Evolutionary conservation across 2,888 invertebrate species (phyloP).

Genomic region (Caradrina kadenii): DNA sequence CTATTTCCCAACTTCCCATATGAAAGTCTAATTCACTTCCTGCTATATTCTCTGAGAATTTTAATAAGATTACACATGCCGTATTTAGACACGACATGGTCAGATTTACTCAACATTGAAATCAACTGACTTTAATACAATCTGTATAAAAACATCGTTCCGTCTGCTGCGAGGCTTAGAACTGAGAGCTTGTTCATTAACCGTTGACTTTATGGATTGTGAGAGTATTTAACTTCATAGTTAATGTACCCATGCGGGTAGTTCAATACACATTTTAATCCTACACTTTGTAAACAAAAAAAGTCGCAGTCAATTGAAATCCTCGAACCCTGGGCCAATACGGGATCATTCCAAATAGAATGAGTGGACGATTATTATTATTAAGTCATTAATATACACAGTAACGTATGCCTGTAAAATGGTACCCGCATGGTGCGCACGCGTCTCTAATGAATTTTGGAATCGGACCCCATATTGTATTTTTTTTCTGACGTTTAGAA

Average conservation of each 20-base stretch:
- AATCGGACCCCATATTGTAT: constrained; percentile 69
- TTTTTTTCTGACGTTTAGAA: constrained; percentile 67
- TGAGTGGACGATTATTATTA: constrained; percentile 81
- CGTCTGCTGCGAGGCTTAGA: constrained; percentile 13
- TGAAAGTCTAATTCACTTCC: constrained; percentile 32
- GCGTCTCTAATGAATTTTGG: constrained; percentile 72
- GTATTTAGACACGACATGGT: constrained; percentile 13
- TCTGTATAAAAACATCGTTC: constrained; percentile 6
- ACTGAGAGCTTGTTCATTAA: constrained; percentile 35
- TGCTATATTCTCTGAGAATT: constrained; percentile 34
- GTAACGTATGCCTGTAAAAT: constrained; percentile 69
- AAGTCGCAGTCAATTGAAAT: constrained; percentile 58
- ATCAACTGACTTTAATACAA: constrained; percentile 28
- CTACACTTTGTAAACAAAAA: constrained; percentile 62
- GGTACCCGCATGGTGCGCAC: constrained; percentile 77
- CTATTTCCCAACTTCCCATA: constrained; percentile 29
- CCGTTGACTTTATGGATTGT: constrained; percentile 47
- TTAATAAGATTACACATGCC: constrained; percentile 37
- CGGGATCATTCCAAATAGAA: constrained; percentile 71
- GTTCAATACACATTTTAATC: constrained; percentile 62
- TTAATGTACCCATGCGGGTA: constrained; percentile 60
- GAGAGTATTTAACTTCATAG: constrained; percentile 48
- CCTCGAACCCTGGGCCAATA: constrained; percentile 63
- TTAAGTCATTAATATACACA: constrained; percentile 81
- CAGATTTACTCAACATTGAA: constrained; percentile 19